Evolutionary conservation across 2,888 invertebrate species (phyloP).

Genomic region (Terebella lapidaria): DNA sequence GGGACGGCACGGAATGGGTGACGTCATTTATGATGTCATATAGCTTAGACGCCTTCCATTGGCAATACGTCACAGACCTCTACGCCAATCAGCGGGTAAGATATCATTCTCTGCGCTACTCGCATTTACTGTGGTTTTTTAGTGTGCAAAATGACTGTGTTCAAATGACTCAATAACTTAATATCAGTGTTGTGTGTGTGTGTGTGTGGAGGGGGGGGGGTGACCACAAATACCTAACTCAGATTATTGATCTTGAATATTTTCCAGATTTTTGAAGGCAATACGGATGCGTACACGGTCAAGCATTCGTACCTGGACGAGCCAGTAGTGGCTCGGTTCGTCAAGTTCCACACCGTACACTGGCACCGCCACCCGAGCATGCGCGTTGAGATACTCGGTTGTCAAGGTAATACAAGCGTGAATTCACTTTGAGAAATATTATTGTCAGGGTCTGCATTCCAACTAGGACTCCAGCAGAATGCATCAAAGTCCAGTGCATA

Average conservation of each 20-base stretch:
- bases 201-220: too few relatives aligned
- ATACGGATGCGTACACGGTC: slow-evolving; percentile 55
- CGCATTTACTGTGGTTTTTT: neutral
- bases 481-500: too few relatives aligned
- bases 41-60: slow-evolving; percentile 57
- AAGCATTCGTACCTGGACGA: slow-evolving; percentile 56
- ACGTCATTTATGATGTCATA: slow-evolving; percentile 56
- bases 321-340: slow-evolving; percentile 55
- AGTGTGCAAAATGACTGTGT: too few relatives aligned
- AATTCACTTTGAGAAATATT: neutral
- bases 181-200: too few relatives aligned
- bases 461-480: too few relatives aligned
- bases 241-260: too few relatives aligned
- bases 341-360: slow-evolving; percentile 55
- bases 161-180: too few relatives aligned
- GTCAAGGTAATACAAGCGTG: slow-evolving; percentile 50
- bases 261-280: slow-evolving; percentile 56
- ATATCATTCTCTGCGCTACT: neutral
- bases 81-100: slow-evolving; percentile 56
- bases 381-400: slow-evolving; percentile 57
- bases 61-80: slow-evolving; percentile 55
- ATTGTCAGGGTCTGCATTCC: too few relatives aligned
- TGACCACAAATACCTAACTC: too few relatives aligned
- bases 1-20: slow-evolving; percentile 57
- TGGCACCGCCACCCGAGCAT: slow-evolving; percentile 57